Conservation (phyloP, 2,888 invertebrate genomes). For the Lasioglossum villosulum region DNA sequence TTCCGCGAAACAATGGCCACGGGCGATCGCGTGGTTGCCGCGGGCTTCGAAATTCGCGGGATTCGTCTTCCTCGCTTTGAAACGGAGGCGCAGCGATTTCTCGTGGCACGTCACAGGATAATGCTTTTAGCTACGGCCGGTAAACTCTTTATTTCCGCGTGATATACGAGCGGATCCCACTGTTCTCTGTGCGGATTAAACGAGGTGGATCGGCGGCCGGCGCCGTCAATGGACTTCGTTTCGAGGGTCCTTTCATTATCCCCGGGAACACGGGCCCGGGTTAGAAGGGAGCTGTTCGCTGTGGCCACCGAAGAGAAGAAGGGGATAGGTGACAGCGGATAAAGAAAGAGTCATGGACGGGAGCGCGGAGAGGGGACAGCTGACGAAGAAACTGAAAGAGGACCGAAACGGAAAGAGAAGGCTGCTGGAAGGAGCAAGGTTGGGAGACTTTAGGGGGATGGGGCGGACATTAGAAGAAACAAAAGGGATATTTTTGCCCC, state of each 20-base stretch:
- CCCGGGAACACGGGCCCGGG: slow-evolving; percentile 58
- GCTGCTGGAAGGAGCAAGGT: neutral
- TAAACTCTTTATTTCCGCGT: slow-evolving; percentile 74
- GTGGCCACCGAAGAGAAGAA: neutral
- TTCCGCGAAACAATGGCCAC: neutral
- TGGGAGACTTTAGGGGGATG: neutral
- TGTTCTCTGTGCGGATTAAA: slow-evolving; percentile 70
- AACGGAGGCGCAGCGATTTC: slow-evolving; percentile 28
- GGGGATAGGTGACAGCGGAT: slow-evolving; percentile 13
- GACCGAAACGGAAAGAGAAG: neutral
- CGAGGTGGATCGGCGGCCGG: slow-evolving; percentile 68
- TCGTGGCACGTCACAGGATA: slow-evolving; percentile 64
- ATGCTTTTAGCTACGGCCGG: slow-evolving; percentile 71
- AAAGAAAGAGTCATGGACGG: slow-evolving; percentile 27
- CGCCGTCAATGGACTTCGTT: slow-evolving; percentile 73
- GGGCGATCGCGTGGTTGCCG: neutral
- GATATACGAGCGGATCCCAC: slow-evolving; percentile 69
- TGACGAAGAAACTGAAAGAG: slow-evolving; percentile 31
- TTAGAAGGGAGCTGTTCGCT: slow-evolving; percentile 27
- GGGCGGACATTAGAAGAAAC: slow-evolving; percentile 70
- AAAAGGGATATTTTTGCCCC: slow-evolving; percentile 73
- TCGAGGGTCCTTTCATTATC: slow-evolving; percentile 73
- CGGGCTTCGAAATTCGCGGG: slow-evolving; percentile 1
- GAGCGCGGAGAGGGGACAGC: slow-evolving; percentile 17
- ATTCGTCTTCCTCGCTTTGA: neutral